Evolutionary conservation across 1,140 invertebrate genomes (phyloP), one percentile per base, ranked within the genome.

Genomic region (Tetramorium parvispinum): DNA sequence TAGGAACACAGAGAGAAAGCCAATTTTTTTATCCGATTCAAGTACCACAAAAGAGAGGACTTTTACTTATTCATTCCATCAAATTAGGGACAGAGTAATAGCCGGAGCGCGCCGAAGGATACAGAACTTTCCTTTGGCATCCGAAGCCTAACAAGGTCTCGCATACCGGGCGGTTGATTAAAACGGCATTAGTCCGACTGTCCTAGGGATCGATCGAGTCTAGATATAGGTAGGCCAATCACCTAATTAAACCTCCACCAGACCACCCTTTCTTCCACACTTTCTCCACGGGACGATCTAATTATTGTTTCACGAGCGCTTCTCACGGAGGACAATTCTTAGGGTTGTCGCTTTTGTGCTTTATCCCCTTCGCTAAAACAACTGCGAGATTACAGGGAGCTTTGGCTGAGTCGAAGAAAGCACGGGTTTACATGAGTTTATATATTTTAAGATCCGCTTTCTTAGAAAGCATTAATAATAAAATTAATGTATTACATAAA

Each of bases 271-370:
- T 85, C 89, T 83, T 89, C 89, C 89, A 61, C 82, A 78, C 90
- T 91, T 92, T 85, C 89, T 91, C 87, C 21, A 70, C 59, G 18
- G 88, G 85, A 59, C 90, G 92, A 94, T 94, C 91, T 93, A 93
- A 94, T 93, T 94, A 94, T 93, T 92, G 91, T 91, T 92, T 91
- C 87, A 81, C 91, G 91, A 91, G 91, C 89, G 88, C 91, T 83
- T 49, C 81, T 76, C 59, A 66, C 24, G 49, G 21, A 53, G 55
- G 75, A 65, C 77, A 68, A 88, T 81, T 85, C 77, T 78, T 57
- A 66, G 53, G 32, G 71, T 70, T 73, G 85, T 76, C 76, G 86
- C 63, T 89, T 92, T 93, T 91, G 92, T 93, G 57, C 18, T 55
- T 66, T 66, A 88, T 70, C 85, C 85, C 83, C 77, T 88, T 82